These are phyloP conservation scores for Brotula barbata DNA, from an alignment of 2,797 vertebrate genomes.

Conservation along the genomic window DNA sequence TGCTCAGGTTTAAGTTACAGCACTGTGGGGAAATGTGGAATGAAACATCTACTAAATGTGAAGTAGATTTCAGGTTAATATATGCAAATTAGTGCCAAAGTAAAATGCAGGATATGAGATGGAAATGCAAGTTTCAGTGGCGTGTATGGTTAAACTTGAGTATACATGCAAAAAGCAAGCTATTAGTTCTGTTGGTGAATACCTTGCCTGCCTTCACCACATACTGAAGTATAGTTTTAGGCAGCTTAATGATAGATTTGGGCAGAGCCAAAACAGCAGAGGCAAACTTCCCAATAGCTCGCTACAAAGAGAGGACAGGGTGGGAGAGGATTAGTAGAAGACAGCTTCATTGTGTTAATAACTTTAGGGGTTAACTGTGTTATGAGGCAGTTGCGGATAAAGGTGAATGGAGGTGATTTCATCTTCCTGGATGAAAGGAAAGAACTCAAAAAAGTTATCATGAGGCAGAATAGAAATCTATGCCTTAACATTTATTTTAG, in stretches of 20 bases:
- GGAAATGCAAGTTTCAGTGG: constrained; percentile 73
- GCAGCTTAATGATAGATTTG: constrained; percentile 98
- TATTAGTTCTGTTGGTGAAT: constrained; percentile 67
- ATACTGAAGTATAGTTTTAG: constrained; percentile 99
- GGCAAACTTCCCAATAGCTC: constrained; percentile 98
- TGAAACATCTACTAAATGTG: not conserved
- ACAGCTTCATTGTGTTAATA: constrained; percentile 23
- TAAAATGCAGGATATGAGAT: constrained; percentile 53
- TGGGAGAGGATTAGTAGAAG: constrained; percentile 64
- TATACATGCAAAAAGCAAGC: constrained; percentile 59
- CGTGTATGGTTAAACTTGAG: constrained; percentile 58
- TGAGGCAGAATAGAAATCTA: not conserved
- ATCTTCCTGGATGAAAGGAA: not conserved
- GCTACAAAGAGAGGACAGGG: constrained; percentile 89
- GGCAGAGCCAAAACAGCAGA: constrained; percentile 98
- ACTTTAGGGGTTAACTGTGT: constrained; percentile 14
- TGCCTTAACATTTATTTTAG: too few relatives aligned
- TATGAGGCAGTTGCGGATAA: not conserved
- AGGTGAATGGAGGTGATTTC: not conserved
- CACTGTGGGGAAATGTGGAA: not conserved
- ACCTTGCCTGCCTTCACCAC: constrained; percentile 98
- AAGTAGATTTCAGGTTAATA: not conserved
- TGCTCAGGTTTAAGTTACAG: not conserved
- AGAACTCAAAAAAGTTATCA: not conserved
- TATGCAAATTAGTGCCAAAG: not conserved